phyloP scores from a whole-genome alignment of 2,888 invertebrate genomes.

The Atrina japonica region DNA sequence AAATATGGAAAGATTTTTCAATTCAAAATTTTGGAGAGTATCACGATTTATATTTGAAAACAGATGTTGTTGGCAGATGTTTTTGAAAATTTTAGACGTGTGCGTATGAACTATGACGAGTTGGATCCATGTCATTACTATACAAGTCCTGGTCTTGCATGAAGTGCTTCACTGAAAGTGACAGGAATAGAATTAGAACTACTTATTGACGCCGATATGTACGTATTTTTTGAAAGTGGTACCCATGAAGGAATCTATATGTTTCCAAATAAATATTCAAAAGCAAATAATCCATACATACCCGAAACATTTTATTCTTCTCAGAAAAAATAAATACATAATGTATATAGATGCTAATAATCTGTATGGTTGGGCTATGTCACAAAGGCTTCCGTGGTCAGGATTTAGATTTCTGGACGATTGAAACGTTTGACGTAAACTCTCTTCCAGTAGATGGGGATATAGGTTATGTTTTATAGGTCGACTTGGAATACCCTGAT shows the following conservation, averaged over 20 bases:
- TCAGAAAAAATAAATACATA: background rate
- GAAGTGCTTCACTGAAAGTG: conserved; percentile 34
- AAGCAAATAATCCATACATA: background rate
- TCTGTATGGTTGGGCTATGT: background rate
- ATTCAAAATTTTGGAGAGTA: conserved; percentile 32
- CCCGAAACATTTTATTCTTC: background rate
- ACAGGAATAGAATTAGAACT: conserved; percentile 37
- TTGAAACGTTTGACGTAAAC: no score
- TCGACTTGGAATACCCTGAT: conserved; percentile 20
- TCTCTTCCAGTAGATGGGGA: no score
- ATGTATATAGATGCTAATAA: background rate
- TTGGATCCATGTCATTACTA: conserved; percentile 45
- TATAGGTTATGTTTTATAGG: conserved; percentile 22
- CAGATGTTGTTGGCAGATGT: conserved; percentile 37
- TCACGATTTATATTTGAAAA: conserved; percentile 7
- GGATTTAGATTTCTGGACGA: conserved; percentile 66
- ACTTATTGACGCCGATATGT: conserved; percentile 29
- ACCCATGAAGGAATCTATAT: conserved; percentile 39
- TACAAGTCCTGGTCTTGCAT: conserved; percentile 49
- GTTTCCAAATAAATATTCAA: conserved; percentile 21
- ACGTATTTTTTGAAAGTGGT: conserved; percentile 17
- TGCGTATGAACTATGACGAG: conserved; percentile 40
- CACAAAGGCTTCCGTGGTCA: conserved; percentile 47
- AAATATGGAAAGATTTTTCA: conserved; percentile 38
- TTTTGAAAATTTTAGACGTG: conserved; percentile 38